Evolutionary conservation across 2,888 invertebrate genomes (phyloP), one percentile per base, ranked within the genome.

Genomic region (Eristalis tenax): DNA sequence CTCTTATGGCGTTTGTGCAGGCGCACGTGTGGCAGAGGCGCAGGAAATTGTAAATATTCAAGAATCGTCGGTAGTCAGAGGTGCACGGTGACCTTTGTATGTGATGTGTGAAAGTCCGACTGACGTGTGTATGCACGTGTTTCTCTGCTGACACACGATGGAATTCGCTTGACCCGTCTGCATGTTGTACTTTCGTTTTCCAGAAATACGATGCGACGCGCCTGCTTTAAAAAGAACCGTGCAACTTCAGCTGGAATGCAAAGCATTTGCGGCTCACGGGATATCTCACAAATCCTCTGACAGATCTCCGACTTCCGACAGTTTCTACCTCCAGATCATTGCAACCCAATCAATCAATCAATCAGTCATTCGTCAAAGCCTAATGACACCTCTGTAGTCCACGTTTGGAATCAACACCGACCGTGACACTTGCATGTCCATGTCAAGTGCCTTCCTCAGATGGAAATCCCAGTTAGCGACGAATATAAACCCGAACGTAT

Each of bases 401-500:
- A 28, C 35, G 76, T 76, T 76, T 32, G 23, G 32, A 4, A 18
- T 50, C 50, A 59, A 22, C 59, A 59, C 32, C 28, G 56, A 28
- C 68, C 18, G 32, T 70, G 57, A 40, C 66, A 38, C 23, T 61
- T 23, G 69, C 69, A 75, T 75, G 38, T 50, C 28, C n/a, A n/a
- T 68, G 68, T 69, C 68, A 50, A 23, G 40, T 32, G 50, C 2
- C 50, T 50, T 50, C 50, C 50, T 50, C 18, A 50, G 18, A 50
- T 50, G 50, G 50, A 50, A 50, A 18, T 50, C 50, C 50, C 50
- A 50, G 50, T 18, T 18, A 50, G 50, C 50, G 64, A n/a, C 57
- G 43, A 70, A 63, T 50, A 35, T n/a, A 61, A 68, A 35, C 68
- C 68, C 35, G 61, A 63, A n/a, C 56, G 66, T 84, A 80, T 81